Conservation (phyloP, 1,140 invertebrate species). For the Hylaeus anthracinus region DNA sequence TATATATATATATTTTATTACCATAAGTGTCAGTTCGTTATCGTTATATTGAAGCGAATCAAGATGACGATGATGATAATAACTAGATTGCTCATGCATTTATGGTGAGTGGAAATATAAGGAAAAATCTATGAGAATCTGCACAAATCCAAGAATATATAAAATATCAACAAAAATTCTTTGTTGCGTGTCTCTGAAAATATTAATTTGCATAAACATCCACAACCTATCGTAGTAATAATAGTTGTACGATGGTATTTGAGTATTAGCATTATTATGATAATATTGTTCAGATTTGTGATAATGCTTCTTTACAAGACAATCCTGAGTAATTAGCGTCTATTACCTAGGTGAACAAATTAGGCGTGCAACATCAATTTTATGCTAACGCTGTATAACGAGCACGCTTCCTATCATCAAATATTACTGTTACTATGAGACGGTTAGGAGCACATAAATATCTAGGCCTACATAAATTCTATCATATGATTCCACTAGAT, state of each 20-base stretch:
- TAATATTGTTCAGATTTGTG: background rate
- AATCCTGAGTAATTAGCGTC: background rate
- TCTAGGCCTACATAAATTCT: constrained; percentile 5
- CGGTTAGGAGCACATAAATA: background rate
- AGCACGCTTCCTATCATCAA: background rate
- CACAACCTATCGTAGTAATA: no score
- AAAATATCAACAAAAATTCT: no score
- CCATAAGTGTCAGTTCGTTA: background rate
- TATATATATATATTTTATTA: background rate
- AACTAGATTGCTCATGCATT: no score
- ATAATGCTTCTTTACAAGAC: background rate
- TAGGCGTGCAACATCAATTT: background rate
- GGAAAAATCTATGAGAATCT: no score
- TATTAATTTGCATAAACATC: no score
- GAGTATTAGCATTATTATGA: no score
- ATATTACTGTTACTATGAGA: background rate
- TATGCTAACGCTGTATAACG: background rate
- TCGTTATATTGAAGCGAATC: background rate
- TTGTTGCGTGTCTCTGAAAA: no score
- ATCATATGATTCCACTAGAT: constrained; percentile 16
- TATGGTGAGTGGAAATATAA: background rate
- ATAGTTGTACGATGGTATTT: no score
- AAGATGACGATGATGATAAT: background rate
- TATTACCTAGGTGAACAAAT: background rate
- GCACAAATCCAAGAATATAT: no score